Base-by-base conservation (phyloP, 2,797 vertebrate genomes). In the Hypotaenidia okinawae region DNA sequence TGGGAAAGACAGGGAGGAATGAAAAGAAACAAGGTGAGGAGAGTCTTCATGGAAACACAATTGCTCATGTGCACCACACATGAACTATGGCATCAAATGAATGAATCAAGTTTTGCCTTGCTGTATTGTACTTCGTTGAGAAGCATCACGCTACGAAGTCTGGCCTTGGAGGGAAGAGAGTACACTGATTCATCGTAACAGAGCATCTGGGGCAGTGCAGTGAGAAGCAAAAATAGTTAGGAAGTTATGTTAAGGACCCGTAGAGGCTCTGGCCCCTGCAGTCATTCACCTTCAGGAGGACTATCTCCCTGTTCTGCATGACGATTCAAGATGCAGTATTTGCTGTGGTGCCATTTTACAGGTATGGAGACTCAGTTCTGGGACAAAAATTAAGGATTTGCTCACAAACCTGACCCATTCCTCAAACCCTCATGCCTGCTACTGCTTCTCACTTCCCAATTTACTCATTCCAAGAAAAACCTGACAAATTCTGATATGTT, bases 231-330 rank as follows among this genome's bases (percentile, higher is more conserved):
- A 85, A 69, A 27, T 43, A 76, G 69, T 61, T 33, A 81, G 25
- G 18, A n/a, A 68, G 39, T 81, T 87, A 33, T 89, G 63, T 84
- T 54, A 11, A 75, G 62, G 32, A 72, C 22, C 6, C 27, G 27
- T 66, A 45, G 11, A 45, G 35, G 39, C 32, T 94, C 52, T 87
- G 75, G 18, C 13, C 90, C 39, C 76, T 73, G 67, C 28, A 55
- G 35, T n/a, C 0, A 0, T 70, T 87, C 1, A 0, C n/a, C 47
- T 67, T 22, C 54, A 69, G 33, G 33, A 92, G 54, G 22, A 72
- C n/a, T 25, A 67, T 39, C 35, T 70, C 62, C 39, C 39, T 77
- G 30, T n/a, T 87, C 43, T 87, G 30, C 57, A 63, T 4, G 4
- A 25, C 57, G 76, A 77, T 67, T 80, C 92, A 67, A 41, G 58